These are phyloP conservation scores for Florisuga fusca DNA, from an alignment of 2,797 vertebrate genomes.

Conservation along the genomic window DNA sequence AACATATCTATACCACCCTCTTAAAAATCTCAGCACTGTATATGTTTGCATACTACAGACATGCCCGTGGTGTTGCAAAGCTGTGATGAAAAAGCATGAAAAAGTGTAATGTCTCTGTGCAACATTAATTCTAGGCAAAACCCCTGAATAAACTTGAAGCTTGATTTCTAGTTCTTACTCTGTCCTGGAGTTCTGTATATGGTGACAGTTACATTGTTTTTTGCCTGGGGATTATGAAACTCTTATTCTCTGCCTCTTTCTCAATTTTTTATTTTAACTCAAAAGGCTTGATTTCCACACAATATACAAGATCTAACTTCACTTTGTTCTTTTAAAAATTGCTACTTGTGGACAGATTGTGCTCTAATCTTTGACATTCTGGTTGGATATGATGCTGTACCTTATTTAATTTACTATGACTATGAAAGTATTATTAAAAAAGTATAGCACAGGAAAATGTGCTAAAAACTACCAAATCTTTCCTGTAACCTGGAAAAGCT, in stretches of 20 bases:
- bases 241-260: background rate
- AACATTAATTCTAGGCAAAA: background rate
- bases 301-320: background rate
- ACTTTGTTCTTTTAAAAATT: background rate
- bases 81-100: background rate
- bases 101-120: background rate
- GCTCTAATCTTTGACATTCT: constrained; percentile 16
- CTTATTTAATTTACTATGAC: background rate
- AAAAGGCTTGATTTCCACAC: background rate
- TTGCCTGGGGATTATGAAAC: background rate
- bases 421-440: background rate
- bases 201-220: background rate
- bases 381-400: background rate
- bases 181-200: background rate
- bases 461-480: constrained; percentile 48
- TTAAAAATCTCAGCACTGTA: background rate
- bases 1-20: rapidly evolving
- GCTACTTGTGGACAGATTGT: background rate
- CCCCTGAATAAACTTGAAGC: background rate
- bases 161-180: background rate
- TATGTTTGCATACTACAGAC: rapidly evolving
- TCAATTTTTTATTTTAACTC: background rate
- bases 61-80: background rate
- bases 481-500: constrained; percentile 20
- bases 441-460: background rate